A percentile compares a stretch with the other conserved stretches of the same genome.
Evolutionary conservation across 1,140 invertebrate species (phyloP).

Genomic region (Drosophila burlai): DNA sequence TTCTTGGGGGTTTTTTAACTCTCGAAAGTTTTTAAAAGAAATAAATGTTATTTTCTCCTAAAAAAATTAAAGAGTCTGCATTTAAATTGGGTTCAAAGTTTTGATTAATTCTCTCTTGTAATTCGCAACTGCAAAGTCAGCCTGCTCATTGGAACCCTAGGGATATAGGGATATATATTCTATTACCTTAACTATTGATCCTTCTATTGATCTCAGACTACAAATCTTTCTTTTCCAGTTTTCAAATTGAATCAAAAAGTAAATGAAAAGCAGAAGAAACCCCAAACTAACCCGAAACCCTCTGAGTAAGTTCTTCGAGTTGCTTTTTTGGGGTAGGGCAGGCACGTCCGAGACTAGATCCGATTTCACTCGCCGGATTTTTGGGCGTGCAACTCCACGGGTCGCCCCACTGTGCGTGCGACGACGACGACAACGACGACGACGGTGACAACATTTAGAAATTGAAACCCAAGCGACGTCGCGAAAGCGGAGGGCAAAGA

Average conservation of each 20-base stretch:
- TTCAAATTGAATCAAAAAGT: background rate
- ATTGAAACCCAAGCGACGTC: constrained; percentile 62
- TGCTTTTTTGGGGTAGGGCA: constrained; percentile 18
- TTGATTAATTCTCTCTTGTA: no score
- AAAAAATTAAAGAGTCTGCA: no score
- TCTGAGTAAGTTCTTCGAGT: background rate
- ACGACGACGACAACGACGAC: constrained; percentile 11
- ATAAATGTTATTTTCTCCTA: background rate
- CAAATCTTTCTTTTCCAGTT: background rate
- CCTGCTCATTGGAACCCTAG: background rate
- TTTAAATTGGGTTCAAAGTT: background rate
- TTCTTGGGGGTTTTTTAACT: background rate
- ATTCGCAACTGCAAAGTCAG: background rate
- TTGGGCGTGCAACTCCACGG: constrained; percentile 7
- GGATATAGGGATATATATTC: background rate
- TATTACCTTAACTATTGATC: no score
- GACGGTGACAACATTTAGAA: constrained; percentile 61
- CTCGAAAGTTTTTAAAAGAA: background rate
- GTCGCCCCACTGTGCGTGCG: constrained; percentile 43
- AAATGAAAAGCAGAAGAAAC: background rate
- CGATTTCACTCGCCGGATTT: constrained; percentile 31
- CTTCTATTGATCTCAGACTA: no score
- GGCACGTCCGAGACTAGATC: constrained; percentile 17
- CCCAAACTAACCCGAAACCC: background rate
- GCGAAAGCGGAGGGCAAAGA: constrained; percentile 61